A percentile compares a stretch with the other conserved stretches of the same genome.
phyloP scores from a whole-genome alignment of 2,797 vertebrate species.

The Chaunax sp. region DNA sequence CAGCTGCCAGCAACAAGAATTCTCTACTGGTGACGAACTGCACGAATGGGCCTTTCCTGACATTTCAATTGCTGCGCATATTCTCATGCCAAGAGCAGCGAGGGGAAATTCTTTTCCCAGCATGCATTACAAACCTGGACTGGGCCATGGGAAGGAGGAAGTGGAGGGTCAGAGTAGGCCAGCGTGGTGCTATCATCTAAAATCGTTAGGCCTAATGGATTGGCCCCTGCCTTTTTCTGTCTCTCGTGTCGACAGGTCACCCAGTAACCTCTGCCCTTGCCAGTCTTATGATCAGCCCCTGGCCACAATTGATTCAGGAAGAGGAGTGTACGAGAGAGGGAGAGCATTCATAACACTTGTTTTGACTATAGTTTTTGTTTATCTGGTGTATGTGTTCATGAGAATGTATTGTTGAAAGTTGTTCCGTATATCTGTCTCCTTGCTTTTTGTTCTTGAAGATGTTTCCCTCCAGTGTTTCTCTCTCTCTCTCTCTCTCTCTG shows the following conservation, averaged over 20 bases:
- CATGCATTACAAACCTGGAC: conserved; percentile 45
- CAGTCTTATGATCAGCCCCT: conserved; percentile 31
- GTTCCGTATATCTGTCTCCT: conserved; percentile 15
- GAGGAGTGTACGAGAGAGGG: conserved; percentile 11
- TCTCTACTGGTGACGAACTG: conserved; percentile 36
- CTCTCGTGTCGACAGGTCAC: conserved; percentile 52
- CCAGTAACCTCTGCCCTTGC: conserved; percentile 50
- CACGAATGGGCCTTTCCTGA: conserved; percentile 50
- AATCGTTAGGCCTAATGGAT: conserved; percentile 82
- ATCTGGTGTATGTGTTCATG: conserved; percentile 1
- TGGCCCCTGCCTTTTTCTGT: conserved; percentile 37
- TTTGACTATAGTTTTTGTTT: conserved; percentile 9
- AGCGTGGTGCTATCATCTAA: conserved; percentile 69
- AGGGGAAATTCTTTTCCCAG: conserved; percentile 52
- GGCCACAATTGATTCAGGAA: conserved; percentile 58
- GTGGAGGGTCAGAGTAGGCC: conserved; percentile 34
- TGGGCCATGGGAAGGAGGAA: conserved; percentile 48
- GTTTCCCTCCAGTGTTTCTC: conserved; percentile 13
- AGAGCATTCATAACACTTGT: conserved; percentile 2
- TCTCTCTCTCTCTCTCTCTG: conserved; percentile 1
- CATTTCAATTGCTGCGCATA: conserved; percentile 53
- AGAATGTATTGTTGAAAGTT: not conserved
- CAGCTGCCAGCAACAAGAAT: conserved; percentile 18
- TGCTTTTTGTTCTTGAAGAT: conserved; percentile 6
- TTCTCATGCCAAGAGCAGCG: conserved; percentile 39